Conservation (phyloP, 92 coral and sea anemone genomes). For the Metridium senile region DNA sequence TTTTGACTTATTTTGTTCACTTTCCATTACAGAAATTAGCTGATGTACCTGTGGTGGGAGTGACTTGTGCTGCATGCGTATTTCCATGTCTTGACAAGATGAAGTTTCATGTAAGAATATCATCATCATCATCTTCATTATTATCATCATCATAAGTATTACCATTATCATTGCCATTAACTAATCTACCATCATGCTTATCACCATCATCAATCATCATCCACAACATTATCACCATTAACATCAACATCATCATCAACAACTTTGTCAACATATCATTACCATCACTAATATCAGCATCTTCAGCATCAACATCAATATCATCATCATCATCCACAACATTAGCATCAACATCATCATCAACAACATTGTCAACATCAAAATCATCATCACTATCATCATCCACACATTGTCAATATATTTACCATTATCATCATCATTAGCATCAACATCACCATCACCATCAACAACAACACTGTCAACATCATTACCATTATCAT, state of each 20-base stretch:
- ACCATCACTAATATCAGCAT: neutral
- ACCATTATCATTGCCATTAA: neutral
- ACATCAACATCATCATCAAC: too few relatives aligned
- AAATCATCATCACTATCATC: neutral
- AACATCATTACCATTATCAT: neutral
- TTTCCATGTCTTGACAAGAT: conserved; percentile 85
- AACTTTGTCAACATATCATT: too few relatives aligned
- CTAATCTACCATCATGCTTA: neutral
- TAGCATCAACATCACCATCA: neutral
- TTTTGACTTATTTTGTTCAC: too few relatives aligned
- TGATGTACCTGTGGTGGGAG: conserved; percentile 89
- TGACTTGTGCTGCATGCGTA: conserved; percentile 94
- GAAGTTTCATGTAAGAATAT: conserved; percentile 79
- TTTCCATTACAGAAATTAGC: conserved; percentile 55
- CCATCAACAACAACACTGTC: too few relatives aligned
- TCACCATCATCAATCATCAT: too few relatives aligned
- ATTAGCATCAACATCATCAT: neutral
- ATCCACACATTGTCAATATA: neutral
- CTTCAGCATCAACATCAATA: neutral
- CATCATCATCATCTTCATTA: too few relatives aligned
- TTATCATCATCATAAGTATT: neutral
- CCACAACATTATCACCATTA: too few relatives aligned
- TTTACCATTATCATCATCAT: neutral
- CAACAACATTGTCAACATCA: neutral
- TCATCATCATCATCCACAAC: neutral